phyloP scores from a whole-genome alignment of 2,888 invertebrate genomes.

The Exocentrus adspersus region DNA sequence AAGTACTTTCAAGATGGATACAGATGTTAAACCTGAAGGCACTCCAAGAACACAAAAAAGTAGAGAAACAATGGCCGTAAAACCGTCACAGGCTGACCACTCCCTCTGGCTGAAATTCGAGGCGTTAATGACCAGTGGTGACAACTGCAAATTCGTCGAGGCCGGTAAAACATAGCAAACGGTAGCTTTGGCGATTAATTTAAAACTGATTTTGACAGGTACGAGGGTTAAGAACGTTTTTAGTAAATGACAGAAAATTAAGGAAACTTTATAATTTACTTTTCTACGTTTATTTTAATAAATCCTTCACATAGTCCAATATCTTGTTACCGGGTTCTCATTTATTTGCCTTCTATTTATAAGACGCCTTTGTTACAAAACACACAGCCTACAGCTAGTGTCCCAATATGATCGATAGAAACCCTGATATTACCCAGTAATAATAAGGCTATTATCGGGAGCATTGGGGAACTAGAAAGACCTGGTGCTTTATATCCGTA shows the following conservation, averaged over 20 bases:
- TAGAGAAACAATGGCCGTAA: neutral
- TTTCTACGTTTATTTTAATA: no score
- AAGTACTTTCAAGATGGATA: no score
- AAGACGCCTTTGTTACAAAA: neutral
- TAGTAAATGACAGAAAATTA: no score
- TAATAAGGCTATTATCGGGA: neutral
- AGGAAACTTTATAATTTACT: no score
- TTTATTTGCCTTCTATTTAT: no score
- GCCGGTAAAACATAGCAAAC: neutral
- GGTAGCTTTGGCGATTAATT: neutral
- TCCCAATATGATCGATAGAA: neutral
- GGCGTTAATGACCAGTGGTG: neutral
- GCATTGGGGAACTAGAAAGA: neutral
- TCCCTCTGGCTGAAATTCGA: neutral
- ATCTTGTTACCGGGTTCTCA: no score
- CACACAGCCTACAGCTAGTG: neutral
- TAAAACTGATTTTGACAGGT: neutral
- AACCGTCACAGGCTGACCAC: neutral
- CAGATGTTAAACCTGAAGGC: no score
- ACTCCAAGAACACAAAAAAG: conserved; percentile 1
- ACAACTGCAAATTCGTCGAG: neutral
- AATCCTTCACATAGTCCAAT: no score
- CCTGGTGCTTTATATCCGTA: neutral
- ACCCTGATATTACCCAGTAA: neutral
- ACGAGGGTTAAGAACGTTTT: no score